Base-by-base conservation (phyloP, 1,140 invertebrate species). In the Phenacoccus solenopsis region DNA sequence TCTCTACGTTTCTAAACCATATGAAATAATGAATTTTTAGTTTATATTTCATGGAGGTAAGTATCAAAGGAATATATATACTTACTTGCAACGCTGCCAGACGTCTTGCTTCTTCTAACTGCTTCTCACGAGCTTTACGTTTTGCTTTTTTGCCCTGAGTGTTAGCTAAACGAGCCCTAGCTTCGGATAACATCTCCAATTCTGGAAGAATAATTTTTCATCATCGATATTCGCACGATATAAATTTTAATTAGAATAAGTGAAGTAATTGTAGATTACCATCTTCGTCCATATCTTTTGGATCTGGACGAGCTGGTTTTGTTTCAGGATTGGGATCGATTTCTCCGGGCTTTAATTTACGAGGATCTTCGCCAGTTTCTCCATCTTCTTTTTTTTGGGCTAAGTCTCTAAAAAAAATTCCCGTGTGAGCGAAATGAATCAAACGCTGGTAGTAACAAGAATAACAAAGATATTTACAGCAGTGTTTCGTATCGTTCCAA, bases 241-340 rank as follows among this genome's bases (percentile, higher is more conserved):
- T 68, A 28, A 13, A n/a, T n/a, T n/a, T 67, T 9, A 71, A 27
- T 28, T 10, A 21, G 13, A 61, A 28, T 24, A 68, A 69, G 49
- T 68, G 38, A 56, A 56, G 16, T 38, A 27, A 24, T 20, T 28
- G 25, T 10, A 67, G n/a, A 70, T 73, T 78, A 93, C 90, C 95
- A 87, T 98, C 96, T 87, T 99, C 96, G 82, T 99, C 97, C 97
- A 99, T 99, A 78, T 99, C 97, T 76, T 98, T 96, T n/a, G 97
- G 96, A 84, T 99, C 97, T 16, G 98, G 97, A 70, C 97, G 83
- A 0, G 97, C 98, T 27, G 98, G 98, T 80, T 99, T 99, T 13
- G 96, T 99, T 81, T 99, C 98, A 22, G 98, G 98, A 82, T 98
- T 98, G 0, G 97, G 97, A 82, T 99, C 98, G 78, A 99, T 99